Evolutionary conservation across 2,888 invertebrate genomes (phyloP), one percentile per base, ranked within the genome.

Genomic region (Drosophila pseudotakahashii): DNA sequence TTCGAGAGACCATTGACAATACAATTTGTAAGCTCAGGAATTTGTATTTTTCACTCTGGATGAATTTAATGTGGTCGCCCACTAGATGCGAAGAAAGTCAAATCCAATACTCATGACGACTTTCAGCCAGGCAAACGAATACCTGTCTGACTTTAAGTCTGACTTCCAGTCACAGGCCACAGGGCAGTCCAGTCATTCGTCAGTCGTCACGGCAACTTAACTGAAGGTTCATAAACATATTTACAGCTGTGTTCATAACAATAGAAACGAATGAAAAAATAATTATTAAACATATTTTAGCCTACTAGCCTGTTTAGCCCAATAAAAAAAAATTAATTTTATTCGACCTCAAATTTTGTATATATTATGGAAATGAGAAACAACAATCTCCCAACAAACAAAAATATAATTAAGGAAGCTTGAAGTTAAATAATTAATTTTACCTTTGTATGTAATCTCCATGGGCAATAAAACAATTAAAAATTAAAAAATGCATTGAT

Each of bases 191-290:
- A 79, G 68, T 73, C 78, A 70, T 73, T 76, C 73, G 77, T 60
- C 86, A 85, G 78, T 79, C 86, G 74, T 80, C 67, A 78, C 75
- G 78, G 59, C 67, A 64, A 77, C 73, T 69, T 51, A 62, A 9
- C 32, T 26, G 53, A n/a, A 50, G 50, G 53, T 32, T 47, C 45
- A 60, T 44, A 53, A 41, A 48, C 34, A 10, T 37, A 71, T 51
- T 26, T 41, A 61, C 32, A 54, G 10, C 36, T 10, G 14, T 0
- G 57, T 11, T 13, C n/a, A 11, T 9, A 14, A 9, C 30, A 55
- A 14, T 41, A 55, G 41, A 1, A 41, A 7, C 32, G 13, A 19
- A 14, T 14, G 9, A 14, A 2, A 26, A 26, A 14, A n/a, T 0
- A 9, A n/a, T 4, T 23, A 23, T 44, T 36, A 0, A 36, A 4